Percentiles rank a stretch among this genome's conserved stretches.
phyloP scores from a whole-genome alignment of 2,113 vertebrate species.

The Pygoscelis antarcticus region DNA sequence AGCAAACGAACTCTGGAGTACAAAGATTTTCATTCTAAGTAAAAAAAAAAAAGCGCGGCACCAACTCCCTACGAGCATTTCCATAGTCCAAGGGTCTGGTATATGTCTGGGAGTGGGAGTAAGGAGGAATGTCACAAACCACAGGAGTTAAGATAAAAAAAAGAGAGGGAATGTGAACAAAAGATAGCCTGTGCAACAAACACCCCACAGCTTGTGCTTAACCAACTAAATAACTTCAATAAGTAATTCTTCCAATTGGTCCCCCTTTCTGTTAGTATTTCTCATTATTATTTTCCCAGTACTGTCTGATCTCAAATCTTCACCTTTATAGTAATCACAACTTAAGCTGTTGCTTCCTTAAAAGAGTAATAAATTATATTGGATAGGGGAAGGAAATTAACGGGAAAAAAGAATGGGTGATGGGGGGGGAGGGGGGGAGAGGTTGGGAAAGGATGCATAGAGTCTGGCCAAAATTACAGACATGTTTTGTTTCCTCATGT shows the following conservation, averaged over 20 bases:
- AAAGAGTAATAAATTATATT: background rate
- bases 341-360: background rate
- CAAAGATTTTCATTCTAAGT: background rate
- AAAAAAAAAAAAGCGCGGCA: background rate
- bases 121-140: background rate
- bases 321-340: background rate
- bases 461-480: background rate
- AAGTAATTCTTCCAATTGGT: background rate
- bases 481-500: background rate
- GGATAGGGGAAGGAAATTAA: background rate
- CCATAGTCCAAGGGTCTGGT: background rate
- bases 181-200: background rate
- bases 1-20: background rate
- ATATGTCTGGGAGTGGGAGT: background rate
- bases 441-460: background rate
- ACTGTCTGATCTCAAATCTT: background rate
- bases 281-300: background rate
- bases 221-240: background rate
- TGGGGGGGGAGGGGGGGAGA: fast-evolving
- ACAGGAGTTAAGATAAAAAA: background rate
- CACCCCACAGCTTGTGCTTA: background rate
- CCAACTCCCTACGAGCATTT: background rate
- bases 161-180: background rate
- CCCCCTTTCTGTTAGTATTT: background rate
- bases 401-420: background rate